Base-by-base conservation (phyloP, 1,140 invertebrate genomes). In the Drosophila nigromelanica region DNA sequence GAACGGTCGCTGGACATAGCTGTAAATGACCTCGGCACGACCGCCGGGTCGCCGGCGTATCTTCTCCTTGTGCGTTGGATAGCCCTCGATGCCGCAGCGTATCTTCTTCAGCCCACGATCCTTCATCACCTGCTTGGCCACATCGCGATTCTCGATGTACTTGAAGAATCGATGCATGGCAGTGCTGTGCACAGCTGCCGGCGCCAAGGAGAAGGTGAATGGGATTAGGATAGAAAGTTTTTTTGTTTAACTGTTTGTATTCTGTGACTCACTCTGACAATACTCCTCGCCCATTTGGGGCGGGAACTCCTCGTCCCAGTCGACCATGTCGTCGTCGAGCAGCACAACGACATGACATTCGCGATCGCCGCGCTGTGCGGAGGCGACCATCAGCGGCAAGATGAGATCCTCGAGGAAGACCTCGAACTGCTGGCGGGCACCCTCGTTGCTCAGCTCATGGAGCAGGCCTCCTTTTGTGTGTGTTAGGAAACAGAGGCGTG, bases 1-100 rank as follows among this genome's bases (percentile, higher is more conserved):
- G 92, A 99, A 99, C 0, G 99, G 99, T n/a, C 99, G 93, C 91
- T 99, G 99, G 0, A 99, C 98, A 92, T 99, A 99, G 92, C 99
- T 99, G 93, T 99, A 99, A 71, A 99, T 99, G 5, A 91, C 99
- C 93, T 98, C 97, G 3, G 97, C 96, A 39, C 98, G 93, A 11
- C 98, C 98, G 10, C 97, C 97, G 0, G 98, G 96, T 15, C 98
- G 93, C 85, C 96, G 96, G 90, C 97, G 98, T 1, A 97, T 94
- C 91, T 99, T 99, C 91, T 99, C 99, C 91, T 99, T 99, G 93
- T 99, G 98, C 1, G 98, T 99, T 21, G 99, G 99, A 93, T 99
- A 99, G 0, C 98, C 98, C 94, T 99, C 99, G 60, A 99, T 99
- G 7, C 99, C 99, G 21, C 99, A 94, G n/a, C 98, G 95, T 69